phyloP scores from a whole-genome alignment of 2,797 vertebrate species.

The Tauraco hartlaubi region DNA sequence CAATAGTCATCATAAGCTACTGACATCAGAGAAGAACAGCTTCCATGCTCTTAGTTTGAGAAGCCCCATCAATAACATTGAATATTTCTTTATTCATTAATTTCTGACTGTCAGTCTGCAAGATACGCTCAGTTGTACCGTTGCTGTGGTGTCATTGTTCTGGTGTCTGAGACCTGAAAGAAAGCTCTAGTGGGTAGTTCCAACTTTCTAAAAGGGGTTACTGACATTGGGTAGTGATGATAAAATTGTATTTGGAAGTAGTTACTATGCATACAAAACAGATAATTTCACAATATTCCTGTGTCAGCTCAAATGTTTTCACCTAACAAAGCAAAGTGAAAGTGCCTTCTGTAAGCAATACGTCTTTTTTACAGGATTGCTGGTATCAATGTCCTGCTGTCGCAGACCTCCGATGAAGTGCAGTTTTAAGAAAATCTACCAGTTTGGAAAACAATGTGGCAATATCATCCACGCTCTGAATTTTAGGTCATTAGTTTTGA shows the following conservation, averaged over 20 bases:
- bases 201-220: background rate
- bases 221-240: background rate
- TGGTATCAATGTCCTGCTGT: background rate
- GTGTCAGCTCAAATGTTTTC: background rate
- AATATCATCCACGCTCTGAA: background rate
- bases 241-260: background rate
- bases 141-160: background rate
- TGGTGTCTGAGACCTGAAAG: background rate
- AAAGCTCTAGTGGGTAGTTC: background rate
- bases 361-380: background rate
- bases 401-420: background rate
- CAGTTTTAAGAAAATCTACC: background rate
- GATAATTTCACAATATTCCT: background rate
- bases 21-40: background rate
- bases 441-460: background rate
- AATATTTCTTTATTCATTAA: background rate
- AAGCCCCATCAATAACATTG: background rate
- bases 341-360: background rate
- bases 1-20: constrained; percentile 28
- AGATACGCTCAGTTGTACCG: background rate
- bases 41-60: background rate
- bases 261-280: background rate
- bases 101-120: background rate
- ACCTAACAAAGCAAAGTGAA: background rate
- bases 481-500: background rate